Conservation (phyloP, 2,888 invertebrate genomes). For the Hesperia comma region DNA sequence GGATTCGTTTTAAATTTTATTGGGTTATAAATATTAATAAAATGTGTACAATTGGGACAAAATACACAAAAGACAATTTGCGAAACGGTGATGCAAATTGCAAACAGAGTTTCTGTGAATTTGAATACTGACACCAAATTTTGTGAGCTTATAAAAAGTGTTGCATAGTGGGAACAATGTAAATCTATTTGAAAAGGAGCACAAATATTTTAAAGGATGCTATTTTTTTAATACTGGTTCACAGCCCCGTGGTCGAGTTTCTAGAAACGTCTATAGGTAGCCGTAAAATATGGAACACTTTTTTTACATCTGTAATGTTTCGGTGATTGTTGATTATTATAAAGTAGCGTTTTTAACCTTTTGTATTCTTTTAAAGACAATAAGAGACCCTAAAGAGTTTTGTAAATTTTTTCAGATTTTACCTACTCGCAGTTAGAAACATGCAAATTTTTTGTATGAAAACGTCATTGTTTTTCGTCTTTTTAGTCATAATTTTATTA, state of each 20-base stretch:
- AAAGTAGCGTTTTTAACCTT: constrained; percentile 51
- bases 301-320: constrained; percentile 45
- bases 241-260: constrained; percentile 56
- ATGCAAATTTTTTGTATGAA: background rate
- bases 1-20: background rate
- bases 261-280: constrained; percentile 53
- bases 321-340: constrained; percentile 53
- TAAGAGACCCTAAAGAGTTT: background rate
- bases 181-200: constrained; percentile 54
- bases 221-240: constrained; percentile 52
- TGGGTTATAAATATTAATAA: constrained; percentile 25
- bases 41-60: constrained; percentile 8
- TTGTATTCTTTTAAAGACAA: constrained; percentile 15
- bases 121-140: constrained; percentile 67
- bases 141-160: constrained; percentile 59
- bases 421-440: background rate
- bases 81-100: constrained; percentile 66
- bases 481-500: no score
- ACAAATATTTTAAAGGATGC: constrained; percentile 49
- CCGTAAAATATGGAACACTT: constrained; percentile 51
- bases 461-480: background rate
- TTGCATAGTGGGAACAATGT: constrained; percentile 52
- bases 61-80: constrained; percentile 35
- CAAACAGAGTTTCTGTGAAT: constrained; percentile 67
- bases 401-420: background rate